Evolutionary conservation across 1,140 invertebrate species (phyloP), one percentile per base, ranked within the genome.

Genomic region (Diorhabda sublineata): DNA sequence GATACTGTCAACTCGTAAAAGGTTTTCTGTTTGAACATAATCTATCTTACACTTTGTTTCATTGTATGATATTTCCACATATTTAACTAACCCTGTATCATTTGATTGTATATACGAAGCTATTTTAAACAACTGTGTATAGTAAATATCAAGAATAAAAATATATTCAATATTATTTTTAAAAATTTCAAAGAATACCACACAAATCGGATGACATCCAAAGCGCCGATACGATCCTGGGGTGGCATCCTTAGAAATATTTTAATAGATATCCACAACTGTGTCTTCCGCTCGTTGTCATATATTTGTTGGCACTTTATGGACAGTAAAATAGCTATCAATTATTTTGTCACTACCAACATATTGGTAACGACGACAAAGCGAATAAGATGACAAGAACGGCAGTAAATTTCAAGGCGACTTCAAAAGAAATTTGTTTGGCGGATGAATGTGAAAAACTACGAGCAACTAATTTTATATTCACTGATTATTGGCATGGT

Each of bases 291-390:
- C 44, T 45, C 61, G 7, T 44, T 62, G 42, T 62, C 44, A 62
- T 44, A 62, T 62, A 62, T 62, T 44, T 62, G 61, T 62, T 62
- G 44, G 61, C 61, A 62, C 61, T 62, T 62, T 62, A 62, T 62
- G 61, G 61, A 47, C 61, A 62, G 42, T 62, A 62, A 62, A 62
- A 62, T 62, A 62, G 44, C 61, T 62, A 62, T 62, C 61, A 62
- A 62, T 62, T 62, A 62, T 62, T 44, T 62, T 62, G 61, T 62
- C 61, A 44, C 42, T 45, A 44, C 61, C 42, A 62, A 45, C 44
- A 11, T 11, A 62, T 52, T 52, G 47, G 47, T 52, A 52, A 52
- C 47, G 47, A 52, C 47, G 47, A 52, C 47, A 52, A 52, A 52
- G 47, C 6, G 47, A 52, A 52, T 52, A 52, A 52, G 26, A 52